Evolutionary conservation across 2,888 invertebrate genomes (phyloP), one percentile per base, ranked within the genome.

Genomic region (Pristionchus arcanus): DNA sequence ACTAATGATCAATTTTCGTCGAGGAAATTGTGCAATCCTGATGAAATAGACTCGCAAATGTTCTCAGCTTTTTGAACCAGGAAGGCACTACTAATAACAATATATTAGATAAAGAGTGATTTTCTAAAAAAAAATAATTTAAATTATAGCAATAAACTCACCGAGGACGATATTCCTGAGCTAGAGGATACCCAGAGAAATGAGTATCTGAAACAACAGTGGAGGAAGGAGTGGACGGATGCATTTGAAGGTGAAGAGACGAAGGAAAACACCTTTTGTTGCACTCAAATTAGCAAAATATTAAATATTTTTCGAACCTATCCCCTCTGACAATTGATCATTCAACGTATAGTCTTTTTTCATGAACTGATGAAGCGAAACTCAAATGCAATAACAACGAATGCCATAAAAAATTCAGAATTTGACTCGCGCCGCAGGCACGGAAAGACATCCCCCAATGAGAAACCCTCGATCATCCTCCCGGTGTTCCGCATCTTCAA

Each of bases 391-490:
- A 5, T 42, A 3, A 42, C 9, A 3, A 42, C 42, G n/a, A n/a
- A n/a, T n/a, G n/a, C n/a, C n/a, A n/a, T 42, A 42, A 9, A 42
- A 11, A 9, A 15, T 53, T 49, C 81, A 81, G 81, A 81, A 53
- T 81, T 81, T 53, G 53, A 81, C 19, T 81, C 81, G 9, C 25
- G 49, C 0, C 49, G 81, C 11, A 28, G 81, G 0, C 49, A 81
- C 28, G 81, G 81, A 4, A 81, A 28, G 28, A 15, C 34, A 0
- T n/a, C 81, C 0, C n/a, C 81, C 1, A 28, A n/a, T 81, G 74
- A 74, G 74, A 74, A 74, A 74, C 81, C 81, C 1, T 81, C 81
- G 49, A 81, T 81, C 28, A 81, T 81, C 49, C n/a, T n/a, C 7
- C 42, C 49, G n/a, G 15, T 81, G 28, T 42, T 53, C 28, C 81